Conservation (phyloP, 2,113 vertebrate genomes). For the Symphodus melops region DNA sequence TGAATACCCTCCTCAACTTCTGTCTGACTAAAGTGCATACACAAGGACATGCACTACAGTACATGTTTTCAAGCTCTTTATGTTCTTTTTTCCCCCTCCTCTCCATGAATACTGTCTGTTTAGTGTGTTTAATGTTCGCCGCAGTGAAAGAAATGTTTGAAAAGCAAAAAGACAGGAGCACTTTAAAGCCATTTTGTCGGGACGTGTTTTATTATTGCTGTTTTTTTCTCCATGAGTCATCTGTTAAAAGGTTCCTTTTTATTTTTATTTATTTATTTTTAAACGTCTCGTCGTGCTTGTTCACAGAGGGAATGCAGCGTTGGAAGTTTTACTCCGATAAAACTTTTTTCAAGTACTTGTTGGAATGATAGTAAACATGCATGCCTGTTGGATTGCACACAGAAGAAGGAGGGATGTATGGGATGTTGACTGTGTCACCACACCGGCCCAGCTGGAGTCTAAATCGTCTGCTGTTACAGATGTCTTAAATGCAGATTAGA, state of each 20-base stretch:
- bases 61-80: constrained; percentile 45
- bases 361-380: constrained; percentile 65
- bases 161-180: neutral
- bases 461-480: neutral
- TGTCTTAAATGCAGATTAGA: constrained; percentile 1
- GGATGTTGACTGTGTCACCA: constrained; percentile 60
- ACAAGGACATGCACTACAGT: constrained; percentile 54
- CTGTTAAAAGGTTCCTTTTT: constrained; percentile 20
- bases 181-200: neutral
- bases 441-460: constrained; percentile 32
- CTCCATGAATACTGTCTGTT: constrained; percentile 47
- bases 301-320: constrained; percentile 73
- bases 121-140: constrained; percentile 33
- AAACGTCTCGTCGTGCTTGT: constrained; percentile 64
- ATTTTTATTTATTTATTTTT: too few species aligned
- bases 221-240: constrained; percentile 24
- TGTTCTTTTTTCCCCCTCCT: constrained; percentile 29
- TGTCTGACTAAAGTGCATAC: constrained; percentile 66
- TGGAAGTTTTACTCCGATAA: constrained; percentile 70
- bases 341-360: constrained; percentile 50
- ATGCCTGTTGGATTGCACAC: constrained; percentile 62
- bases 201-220: neutral
- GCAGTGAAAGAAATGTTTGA: constrained; percentile 20
- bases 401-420: constrained; percentile 17
- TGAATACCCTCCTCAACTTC: constrained; percentile 72